Percentiles rank a stretch among this genome's conserved stretches.
These are phyloP conservation scores for Accipiter virgatus DNA, from an alignment of 2,113 vertebrate species.

Conservation along the genomic window DNA sequence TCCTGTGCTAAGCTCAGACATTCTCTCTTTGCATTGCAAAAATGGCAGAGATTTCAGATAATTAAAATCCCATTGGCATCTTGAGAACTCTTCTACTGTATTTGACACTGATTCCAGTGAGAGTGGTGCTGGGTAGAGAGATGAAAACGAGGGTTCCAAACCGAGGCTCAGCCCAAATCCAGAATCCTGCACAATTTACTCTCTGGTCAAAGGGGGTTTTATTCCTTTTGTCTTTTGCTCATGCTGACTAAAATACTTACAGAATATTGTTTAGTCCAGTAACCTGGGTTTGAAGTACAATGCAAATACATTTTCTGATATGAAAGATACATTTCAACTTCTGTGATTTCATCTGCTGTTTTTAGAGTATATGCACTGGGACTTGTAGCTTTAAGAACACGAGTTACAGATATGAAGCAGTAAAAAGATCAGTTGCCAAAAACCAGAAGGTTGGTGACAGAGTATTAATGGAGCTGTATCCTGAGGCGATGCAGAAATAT, in stretches of 20 bases:
- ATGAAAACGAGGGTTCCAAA: background rate
- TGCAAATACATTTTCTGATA: background rate
- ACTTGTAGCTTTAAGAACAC: background rate
- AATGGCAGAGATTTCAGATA: background rate
- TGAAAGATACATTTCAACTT: background rate
- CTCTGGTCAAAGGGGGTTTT: background rate
- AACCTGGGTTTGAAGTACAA: background rate
- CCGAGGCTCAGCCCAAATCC: background rate
- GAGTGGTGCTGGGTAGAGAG: background rate
- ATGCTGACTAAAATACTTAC: background rate
- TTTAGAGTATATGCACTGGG: background rate
- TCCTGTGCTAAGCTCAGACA: background rate
- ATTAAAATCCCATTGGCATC: background rate
- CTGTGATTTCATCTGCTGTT: background rate
- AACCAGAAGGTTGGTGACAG: background rate
- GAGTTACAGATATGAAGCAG: background rate
- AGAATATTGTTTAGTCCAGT: background rate
- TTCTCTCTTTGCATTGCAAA: background rate
- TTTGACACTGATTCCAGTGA: background rate
- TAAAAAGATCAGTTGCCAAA: background rate
- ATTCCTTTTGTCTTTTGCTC: background rate
- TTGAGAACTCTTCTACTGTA: background rate
- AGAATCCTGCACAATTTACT: background rate
- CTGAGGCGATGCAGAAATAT: background rate
- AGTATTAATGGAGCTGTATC: background rate